A percentile compares a stretch with the other conserved stretches of the same genome.
phyloP scores from a whole-genome alignment of 2,797 vertebrate genomes.

The Sardinella longiceps region DNA sequence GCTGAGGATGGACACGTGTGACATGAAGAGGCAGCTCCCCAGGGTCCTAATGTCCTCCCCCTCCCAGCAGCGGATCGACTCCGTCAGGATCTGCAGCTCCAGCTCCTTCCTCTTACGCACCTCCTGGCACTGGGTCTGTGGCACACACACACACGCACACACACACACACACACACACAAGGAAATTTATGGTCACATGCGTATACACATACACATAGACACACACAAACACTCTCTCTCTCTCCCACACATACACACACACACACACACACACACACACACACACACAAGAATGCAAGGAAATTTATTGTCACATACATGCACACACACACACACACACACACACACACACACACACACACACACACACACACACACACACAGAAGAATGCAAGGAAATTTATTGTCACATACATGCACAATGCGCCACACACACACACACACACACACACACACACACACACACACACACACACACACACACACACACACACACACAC shows the following conservation, averaged over 20 bases:
- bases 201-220: neutral
- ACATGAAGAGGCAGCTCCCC: conserved; percentile 92
- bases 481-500: neutral
- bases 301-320: too few species aligned
- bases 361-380: neutral
- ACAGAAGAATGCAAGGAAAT: too few species aligned
- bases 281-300: too few species aligned
- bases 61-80: conserved; percentile 96
- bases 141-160: conserved; percentile 13
- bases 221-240: too few species aligned
- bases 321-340: neutral
- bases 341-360: neutral
- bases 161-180: conserved; percentile 11
- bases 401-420: conserved; percentile 18
- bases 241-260: neutral
- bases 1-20: conserved; percentile 92
- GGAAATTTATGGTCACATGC: too few species aligned
- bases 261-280: neutral
- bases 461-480: conserved; percentile 1
- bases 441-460: conserved; percentile 17
- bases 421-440: conserved; percentile 6
- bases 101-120: conserved; percentile 96
- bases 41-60: conserved; percentile 94
- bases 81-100: conserved; percentile 94
- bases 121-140: conserved; percentile 94